Base-by-base conservation (phyloP, 2,113 vertebrate species). In the Orcinus orca region DNA sequence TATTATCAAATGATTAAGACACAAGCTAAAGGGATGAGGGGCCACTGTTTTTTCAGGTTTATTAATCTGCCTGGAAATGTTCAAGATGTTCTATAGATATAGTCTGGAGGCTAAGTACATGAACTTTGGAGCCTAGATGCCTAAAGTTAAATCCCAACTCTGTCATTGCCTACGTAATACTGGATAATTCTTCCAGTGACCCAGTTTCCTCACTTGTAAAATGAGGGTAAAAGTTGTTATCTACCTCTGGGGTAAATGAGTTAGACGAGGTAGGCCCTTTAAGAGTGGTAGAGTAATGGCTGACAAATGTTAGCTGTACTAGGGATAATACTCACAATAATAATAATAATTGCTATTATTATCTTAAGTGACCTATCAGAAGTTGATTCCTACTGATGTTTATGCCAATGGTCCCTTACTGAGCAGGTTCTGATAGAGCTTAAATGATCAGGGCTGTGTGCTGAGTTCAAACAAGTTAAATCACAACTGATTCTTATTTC, bases 61-160 rank as follows among this genome's bases (percentile, higher is more conserved):
- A 84, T 89, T 77, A 94, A 77, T 53, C 23, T 4, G 84, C 17
- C 6, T 84, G 55, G 63, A 93, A 93, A 90, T 88, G 15, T 68
- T 90, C 62, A 82, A 95, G 50, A 68, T 53, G 3, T 60, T 38
- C 14, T 60, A 12, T 36, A 55, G 3, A 18, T 29, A 31, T 4
- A 84, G 65, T 36, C 25, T 55, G 17, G 31, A 33, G 55, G 47
- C 44, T 92, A 73, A n/a, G 80, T 3, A 82, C 41, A 89, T 25
- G 58, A 74, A 53, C 17, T 93, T 88, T 60, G 20, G 20, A 79
- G 47, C 2, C 13, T 93, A 93, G 87, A 95, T 60, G 38, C 1
- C 11, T 91, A 93, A 95, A 95, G 47, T 94, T 77, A 87, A 94
- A 55, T 84, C 8, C 26, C 62, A 92, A 5, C 67, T 88, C 85